These are phyloP conservation scores for Limnephilus auricula DNA, from an alignment of 2,888 invertebrate species.

Conservation along the genomic window DNA sequence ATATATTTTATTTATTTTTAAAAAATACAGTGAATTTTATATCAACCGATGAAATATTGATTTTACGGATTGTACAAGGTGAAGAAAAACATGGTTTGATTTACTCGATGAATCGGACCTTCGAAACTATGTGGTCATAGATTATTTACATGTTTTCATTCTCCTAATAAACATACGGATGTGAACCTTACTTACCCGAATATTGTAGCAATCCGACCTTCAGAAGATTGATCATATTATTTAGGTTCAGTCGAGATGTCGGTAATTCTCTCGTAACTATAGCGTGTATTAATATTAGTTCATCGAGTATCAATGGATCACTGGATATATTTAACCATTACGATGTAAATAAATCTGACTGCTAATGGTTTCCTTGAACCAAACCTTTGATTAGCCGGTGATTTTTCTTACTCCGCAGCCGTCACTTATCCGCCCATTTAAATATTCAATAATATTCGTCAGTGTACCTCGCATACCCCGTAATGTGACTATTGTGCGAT, in stretches of 20 bases:
- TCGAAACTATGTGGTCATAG: not conserved
- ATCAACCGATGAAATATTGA: not conserved
- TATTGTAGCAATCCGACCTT: not conserved
- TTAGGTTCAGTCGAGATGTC: not conserved
- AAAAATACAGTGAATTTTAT: not conserved
- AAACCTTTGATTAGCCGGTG: not conserved
- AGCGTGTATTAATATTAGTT: not conserved
- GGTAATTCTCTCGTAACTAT: not conserved
- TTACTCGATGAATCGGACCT: not conserved
- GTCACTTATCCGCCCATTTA: not conserved
- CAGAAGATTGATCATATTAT: not conserved
- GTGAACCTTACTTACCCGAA: not conserved
- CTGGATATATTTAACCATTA: not conserved
- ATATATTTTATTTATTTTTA: not conserved
- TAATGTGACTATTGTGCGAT: not conserved
- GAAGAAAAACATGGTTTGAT: not conserved
- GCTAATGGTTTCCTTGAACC: constrained; percentile 8
- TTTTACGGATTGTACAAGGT: not conserved
- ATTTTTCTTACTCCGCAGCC: not conserved
- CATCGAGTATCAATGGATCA: not conserved
- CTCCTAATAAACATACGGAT: not conserved
- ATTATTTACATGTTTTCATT: not conserved
- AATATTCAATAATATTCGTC: constrained; percentile 5
- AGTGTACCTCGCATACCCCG: not conserved
- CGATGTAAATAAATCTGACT: not conserved